Base-by-base conservation (phyloP, 2,797 vertebrate species). In the Pogonophryne albipinna region DNA sequence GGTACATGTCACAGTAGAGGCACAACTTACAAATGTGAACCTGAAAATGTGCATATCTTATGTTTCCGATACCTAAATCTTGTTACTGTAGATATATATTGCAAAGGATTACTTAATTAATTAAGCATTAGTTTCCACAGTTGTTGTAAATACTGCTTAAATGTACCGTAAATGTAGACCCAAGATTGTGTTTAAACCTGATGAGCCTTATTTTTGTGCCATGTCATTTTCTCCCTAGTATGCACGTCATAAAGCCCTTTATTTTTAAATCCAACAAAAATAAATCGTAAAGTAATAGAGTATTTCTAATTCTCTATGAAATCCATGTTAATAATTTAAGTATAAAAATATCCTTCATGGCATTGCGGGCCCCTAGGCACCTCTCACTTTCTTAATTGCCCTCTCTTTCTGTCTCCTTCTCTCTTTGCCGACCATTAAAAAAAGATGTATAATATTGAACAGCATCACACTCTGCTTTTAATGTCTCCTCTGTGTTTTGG, bases 401-500 rank as follows among this genome's bases (percentile, higher is more conserved):
- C 71, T 49, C 66, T 59, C 57, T 44, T 20, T 51, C 23, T 15
- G 16, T 38, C 56, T 38, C 61, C 51, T 49, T 51, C 60, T 67
- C 27, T 70, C 72, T 78, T n/a, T 38, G 46, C 55, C 38, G 1
- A 49, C 75, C 81, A 87, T 84, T 85, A 84, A 74, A 74, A 65
- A 53, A 65, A 79, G 64, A 87, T 71, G 84, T 78, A 87, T 76
- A 78, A 75, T 83, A 67, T 70, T 27, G 2, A 72, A 44, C 65
- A 52, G 76, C 58, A 3, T 83, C 81, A 52, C 74, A 51, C 44
- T 72, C 81, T 6, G 80, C 53, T 72, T 83, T 20, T 38, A 83
- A 87, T 76, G 79, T 68, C 56, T 77, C 86, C 82, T 83, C 68
- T 78, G 87, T 63, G 85, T 75, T 74, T 88, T 45, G 38, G 64